These are phyloP conservation scores for Chelonus formosanus DNA, from an alignment of 2,888 invertebrate genomes.

Conservation along the genomic window DNA sequence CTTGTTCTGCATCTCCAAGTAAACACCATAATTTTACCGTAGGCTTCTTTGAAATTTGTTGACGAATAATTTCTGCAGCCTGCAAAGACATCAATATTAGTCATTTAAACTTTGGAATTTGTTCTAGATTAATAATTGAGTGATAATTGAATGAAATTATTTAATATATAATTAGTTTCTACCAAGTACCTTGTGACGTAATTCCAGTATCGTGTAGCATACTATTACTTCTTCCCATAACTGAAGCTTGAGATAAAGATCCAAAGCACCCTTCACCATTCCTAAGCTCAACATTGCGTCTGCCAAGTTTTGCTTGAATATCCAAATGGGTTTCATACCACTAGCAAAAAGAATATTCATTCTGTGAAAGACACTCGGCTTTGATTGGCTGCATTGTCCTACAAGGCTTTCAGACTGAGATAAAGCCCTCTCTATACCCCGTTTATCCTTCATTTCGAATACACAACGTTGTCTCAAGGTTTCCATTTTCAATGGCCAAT, in stretches of 20 bases:
- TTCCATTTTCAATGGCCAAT: constrained; percentile 79
- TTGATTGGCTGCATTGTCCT: constrained; percentile 66
- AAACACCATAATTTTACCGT: constrained; percentile 89
- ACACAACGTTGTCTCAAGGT: constrained; percentile 80
- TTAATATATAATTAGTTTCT: background rate
- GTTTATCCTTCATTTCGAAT: constrained; percentile 78
- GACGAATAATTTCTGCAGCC: constrained; percentile 88
- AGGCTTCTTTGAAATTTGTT: constrained; percentile 80
- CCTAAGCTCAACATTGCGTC: constrained; percentile 83
- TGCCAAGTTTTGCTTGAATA: constrained; percentile 79
- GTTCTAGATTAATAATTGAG: background rate
- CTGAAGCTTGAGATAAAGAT: constrained; percentile 78
- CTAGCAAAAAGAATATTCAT: constrained; percentile 75
- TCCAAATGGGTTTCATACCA: constrained; percentile 79
- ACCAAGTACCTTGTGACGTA: constrained; percentile 78
- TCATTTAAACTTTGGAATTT: constrained; percentile 14
- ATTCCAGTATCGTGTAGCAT: constrained; percentile 86
- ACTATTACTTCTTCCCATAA: constrained; percentile 93
- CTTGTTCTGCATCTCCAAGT: constrained; percentile 87
- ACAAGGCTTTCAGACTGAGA: constrained; percentile 85
- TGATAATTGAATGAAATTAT: no score
- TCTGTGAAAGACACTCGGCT: constrained; percentile 65
- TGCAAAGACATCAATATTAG: constrained; percentile 53
- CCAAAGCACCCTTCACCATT: constrained; percentile 83
- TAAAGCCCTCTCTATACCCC: constrained; percentile 89